Conservation (phyloP, 2,888 invertebrate species). For the Idaea biselata region DNA sequence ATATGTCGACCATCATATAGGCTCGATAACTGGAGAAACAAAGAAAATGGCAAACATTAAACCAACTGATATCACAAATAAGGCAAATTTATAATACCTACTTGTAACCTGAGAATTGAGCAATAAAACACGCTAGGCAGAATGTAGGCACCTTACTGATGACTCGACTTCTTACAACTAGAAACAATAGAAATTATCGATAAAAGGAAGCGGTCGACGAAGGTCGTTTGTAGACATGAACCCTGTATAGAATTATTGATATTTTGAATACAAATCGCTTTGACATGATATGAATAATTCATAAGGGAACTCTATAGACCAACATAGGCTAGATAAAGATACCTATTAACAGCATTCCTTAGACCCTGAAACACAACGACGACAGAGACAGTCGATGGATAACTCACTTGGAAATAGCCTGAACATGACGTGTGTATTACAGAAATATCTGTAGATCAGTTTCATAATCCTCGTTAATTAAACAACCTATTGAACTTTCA, state of each 20-base stretch:
- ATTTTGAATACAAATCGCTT: neutral
- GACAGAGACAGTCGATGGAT: neutral
- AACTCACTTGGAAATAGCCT: neutral
- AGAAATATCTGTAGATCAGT: neutral
- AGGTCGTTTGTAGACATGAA: slow-evolving; percentile 25
- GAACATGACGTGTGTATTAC: neutral
- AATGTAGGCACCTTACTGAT: slow-evolving; percentile 13
- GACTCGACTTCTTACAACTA: slow-evolving; percentile 29
- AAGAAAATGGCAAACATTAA: neutral
- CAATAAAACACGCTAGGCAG: slow-evolving; percentile 3
- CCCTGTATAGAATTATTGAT: slow-evolving; percentile 4
- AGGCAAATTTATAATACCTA: slow-evolving; percentile 3
- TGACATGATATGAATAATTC: neutral
- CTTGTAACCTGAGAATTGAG: slow-evolving; percentile 20
- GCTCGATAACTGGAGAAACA: neutral
- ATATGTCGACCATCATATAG: neutral
- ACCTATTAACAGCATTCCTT: neutral
- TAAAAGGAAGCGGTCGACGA: slow-evolving; percentile 31
- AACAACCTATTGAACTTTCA: neutral
- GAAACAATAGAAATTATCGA: slow-evolving; percentile 36
- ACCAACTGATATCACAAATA: neutral
- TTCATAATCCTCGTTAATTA: neutral
- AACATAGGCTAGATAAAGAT: neutral
- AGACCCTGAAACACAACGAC: neutral
- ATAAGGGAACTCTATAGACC: neutral